Evolutionary conservation across 2,113 vertebrate genomes (phyloP).

Genomic region (Caracal caracal): DNA sequence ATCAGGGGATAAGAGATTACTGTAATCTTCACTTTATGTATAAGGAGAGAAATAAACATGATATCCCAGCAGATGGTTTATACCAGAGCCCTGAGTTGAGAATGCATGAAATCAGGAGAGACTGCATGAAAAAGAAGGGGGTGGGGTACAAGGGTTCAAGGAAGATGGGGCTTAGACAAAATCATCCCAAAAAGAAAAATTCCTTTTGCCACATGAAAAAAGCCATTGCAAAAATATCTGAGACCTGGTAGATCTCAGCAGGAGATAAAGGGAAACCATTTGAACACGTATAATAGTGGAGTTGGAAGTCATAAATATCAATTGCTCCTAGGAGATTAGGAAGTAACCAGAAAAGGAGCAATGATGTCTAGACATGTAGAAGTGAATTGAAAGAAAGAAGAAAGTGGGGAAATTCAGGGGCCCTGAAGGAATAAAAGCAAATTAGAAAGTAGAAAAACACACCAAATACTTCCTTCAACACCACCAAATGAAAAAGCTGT

Average conservation of each 20-base stretch:
- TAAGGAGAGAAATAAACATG: background rate
- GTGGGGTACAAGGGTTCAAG: background rate
- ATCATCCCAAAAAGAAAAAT: background rate
- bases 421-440: background rate
- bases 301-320: background rate
- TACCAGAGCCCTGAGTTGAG: background rate
- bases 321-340: background rate
- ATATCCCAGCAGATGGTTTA: background rate
- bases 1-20: background rate
- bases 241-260: background rate
- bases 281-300: background rate
- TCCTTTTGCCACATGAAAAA: background rate
- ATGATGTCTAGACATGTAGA: background rate
- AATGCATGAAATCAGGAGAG: background rate
- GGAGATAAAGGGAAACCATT: background rate
- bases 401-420: background rate
- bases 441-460: background rate
- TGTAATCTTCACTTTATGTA: background rate
- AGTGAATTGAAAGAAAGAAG: background rate
- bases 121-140: background rate
- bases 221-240: background rate
- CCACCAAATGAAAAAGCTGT: background rate
- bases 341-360: background rate
- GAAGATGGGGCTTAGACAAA: background rate
- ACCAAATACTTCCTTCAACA: background rate